Percentiles rank a stretch among this genome's conserved stretches.
These are phyloP conservation scores for Aegithalos caudatus DNA, from an alignment of 2,113 vertebrate genomes.

Conservation along the genomic window DNA sequence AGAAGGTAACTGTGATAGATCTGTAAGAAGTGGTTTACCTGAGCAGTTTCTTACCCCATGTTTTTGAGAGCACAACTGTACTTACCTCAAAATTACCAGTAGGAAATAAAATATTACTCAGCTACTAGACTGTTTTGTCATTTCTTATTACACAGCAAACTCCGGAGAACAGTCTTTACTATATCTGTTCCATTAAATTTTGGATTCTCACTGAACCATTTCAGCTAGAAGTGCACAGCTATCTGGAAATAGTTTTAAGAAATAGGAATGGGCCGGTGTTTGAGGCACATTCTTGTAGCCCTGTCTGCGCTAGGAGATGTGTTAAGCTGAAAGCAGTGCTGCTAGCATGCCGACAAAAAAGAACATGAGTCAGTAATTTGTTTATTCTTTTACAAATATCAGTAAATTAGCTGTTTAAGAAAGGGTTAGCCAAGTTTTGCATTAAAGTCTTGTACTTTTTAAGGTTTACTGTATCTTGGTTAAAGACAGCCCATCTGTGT, in stretches of 20 bases:
- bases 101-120: not conserved
- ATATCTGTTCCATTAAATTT: not conserved
- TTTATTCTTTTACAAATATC: not conserved
- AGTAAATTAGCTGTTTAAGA: not conserved
- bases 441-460: not conserved
- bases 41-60: not conserved
- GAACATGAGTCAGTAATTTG: not conserved
- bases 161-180: not conserved
- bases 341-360: not conserved
- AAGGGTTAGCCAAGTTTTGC: not conserved
- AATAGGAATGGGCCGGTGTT: not conserved
- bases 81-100: not conserved
- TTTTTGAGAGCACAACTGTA: not conserved
- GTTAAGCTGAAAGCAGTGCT: not conserved
- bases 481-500: not conserved
- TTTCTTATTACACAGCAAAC: not conserved
- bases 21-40: not conserved
- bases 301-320: not conserved
- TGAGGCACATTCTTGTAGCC: not conserved
- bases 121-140: not conserved
- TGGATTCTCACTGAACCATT: not conserved
- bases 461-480: not conserved
- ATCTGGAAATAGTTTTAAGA: not conserved
- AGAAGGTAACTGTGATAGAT: not conserved
- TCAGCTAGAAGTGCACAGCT: not conserved